These are phyloP conservation scores for Chaunax sp. DNA, from an alignment of 2,797 vertebrate species.

Conservation along the genomic window DNA sequence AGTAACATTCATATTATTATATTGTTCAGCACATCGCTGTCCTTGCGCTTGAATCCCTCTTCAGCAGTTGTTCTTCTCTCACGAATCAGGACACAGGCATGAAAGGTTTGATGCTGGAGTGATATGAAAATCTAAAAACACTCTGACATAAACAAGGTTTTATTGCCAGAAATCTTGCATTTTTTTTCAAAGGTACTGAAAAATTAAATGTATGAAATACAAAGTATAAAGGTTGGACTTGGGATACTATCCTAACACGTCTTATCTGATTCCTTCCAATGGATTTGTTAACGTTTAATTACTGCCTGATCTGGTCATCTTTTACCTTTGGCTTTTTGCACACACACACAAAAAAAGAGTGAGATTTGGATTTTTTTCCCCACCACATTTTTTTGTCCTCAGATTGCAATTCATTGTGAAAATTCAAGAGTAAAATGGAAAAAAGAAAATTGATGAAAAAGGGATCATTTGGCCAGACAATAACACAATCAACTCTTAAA, in stretches of 20 bases:
- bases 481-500: conserved; percentile 52
- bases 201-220: too few species aligned
- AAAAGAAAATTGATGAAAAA: conserved; percentile 53
- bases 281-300: conserved; percentile 9
- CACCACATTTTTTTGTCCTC: conserved; percentile 17
- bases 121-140: not conserved
- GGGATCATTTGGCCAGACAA: conserved; percentile 53
- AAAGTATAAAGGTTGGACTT: too few species aligned
- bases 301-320: not conserved
- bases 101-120: too few species aligned
- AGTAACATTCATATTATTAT: not conserved
- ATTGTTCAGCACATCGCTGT: not conserved
- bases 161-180: too few species aligned
- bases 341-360: not conserved
- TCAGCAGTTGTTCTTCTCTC: not conserved
- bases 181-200: too few species aligned
- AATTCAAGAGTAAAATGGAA: conserved; percentile 38
- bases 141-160: too few species aligned
- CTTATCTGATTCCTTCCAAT: not conserved
- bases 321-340: conserved; percentile 1
- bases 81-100: not conserved
- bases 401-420: conserved; percentile 27
- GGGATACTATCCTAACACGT: not conserved
- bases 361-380: not conserved
- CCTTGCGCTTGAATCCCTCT: not conserved